Conservation (phyloP, 2,888 invertebrate species). For the Smittia aterrima region DNA sequence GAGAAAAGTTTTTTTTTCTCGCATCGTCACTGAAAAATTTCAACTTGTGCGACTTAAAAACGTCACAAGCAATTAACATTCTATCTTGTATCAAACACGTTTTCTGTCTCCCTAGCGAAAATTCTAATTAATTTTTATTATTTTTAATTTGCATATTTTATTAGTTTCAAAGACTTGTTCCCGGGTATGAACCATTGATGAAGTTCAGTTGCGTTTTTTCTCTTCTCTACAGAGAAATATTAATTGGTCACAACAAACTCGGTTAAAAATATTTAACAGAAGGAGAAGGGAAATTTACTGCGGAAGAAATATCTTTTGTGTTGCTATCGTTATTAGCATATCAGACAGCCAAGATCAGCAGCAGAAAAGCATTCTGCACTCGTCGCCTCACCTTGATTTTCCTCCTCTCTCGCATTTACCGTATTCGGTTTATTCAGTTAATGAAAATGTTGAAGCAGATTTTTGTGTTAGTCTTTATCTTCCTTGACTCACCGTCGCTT, state of each 20-base stretch:
- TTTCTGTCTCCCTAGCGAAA: not conserved
- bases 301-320: not conserved
- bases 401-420: not conserved
- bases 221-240: not conserved
- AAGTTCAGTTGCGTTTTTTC: too few relatives aligned
- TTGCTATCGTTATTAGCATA: slow-evolving; percentile 18
- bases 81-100: not conserved
- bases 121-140: slow-evolving; percentile 39
- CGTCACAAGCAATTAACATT: slow-evolving; percentile 3
- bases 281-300: not conserved
- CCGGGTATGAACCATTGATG: too few relatives aligned
- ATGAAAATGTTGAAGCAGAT: not conserved
- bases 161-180: slow-evolving; percentile 16
- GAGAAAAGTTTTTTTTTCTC: too few relatives aligned
- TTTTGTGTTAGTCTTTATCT: slow-evolving; percentile 5
- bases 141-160: slow-evolving; percentile 38
- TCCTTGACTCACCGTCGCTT: too few relatives aligned
- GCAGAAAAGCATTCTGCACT: not conserved
- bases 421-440: not conserved
- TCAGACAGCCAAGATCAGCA: not conserved
- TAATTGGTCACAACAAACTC: not conserved
- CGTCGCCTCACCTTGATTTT: slow-evolving; percentile 8
- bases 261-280: not conserved
- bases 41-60: not conserved
- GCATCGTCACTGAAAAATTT: not conserved